Conservation (phyloP, 1,140 invertebrate genomes). For the Zaprionus taronus region DNA sequence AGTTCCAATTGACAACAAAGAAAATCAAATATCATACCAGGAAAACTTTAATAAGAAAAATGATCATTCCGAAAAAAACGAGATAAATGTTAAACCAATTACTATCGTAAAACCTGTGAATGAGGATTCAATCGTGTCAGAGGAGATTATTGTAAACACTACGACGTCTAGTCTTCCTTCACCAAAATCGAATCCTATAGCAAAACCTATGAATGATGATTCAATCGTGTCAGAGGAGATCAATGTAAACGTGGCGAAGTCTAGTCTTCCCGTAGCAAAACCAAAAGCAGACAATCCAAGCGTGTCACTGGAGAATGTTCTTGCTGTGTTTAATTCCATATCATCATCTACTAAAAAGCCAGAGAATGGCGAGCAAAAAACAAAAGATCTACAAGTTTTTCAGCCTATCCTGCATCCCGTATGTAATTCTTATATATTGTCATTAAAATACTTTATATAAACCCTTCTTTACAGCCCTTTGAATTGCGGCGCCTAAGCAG, state of each 20-base stretch:
- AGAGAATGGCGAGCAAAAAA: background rate
- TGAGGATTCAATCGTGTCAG: background rate
- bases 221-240: too few species aligned
- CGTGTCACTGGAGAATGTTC: too few species aligned
- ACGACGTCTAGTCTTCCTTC: background rate
- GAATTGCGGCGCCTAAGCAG: constrained; percentile 19
- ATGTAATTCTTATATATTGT: background rate
- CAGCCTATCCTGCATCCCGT: constrained; percentile 3
- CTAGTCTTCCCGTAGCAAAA: too few species aligned
- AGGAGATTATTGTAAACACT: background rate
- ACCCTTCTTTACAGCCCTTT: constrained; percentile 49
- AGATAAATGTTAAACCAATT: background rate
- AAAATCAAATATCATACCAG: background rate
- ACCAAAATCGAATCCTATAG: too few species aligned
- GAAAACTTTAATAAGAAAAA: background rate
- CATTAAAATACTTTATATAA: too few species aligned
- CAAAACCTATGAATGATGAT: too few species aligned
- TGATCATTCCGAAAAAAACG: background rate
- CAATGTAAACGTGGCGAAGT: too few species aligned
- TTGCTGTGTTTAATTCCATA: background rate
- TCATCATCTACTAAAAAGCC: background rate
- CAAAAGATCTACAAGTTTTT: background rate
- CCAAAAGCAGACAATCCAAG: too few species aligned
- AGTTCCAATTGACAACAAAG: background rate
- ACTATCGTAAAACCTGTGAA: background rate